Evolutionary conservation across 2,113 vertebrate species (phyloP), one percentile per base, ranked within the genome.

Genomic region (Phodopus roborovskii): DNA sequence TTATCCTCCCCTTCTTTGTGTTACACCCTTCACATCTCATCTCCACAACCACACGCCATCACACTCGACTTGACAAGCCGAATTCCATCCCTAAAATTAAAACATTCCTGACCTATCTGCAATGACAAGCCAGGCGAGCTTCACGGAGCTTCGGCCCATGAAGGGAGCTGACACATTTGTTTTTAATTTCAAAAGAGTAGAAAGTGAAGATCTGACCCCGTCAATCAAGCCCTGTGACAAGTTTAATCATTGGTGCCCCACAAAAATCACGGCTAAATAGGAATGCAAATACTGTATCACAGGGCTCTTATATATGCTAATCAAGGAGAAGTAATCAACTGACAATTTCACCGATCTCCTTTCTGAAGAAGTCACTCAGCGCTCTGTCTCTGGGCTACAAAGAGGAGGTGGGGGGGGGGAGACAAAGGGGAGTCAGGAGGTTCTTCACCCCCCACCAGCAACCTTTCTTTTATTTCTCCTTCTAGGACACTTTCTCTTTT

Each of bases 231-330:
- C 98, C 97, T n/a, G 97, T 99, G 99, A 99, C 99, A 99, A 99
- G 99, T 99, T 99, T 99, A 99, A 99, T 99, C 99, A 99, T 99
- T 98, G 99, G 99, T 99, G 99, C 99, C 99, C 99, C 99, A 99
- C 98, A 99, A 99, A 99, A 99, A 99, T 99, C 99, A 99, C 98
- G 98, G 99, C 99, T 99, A 99, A 99, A 99, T 99, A 99, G 99
- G 99, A 99, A 99, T 99, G 99, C 99, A 99, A 99, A 99, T 99
- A 99, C 99, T 99, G 99, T 99, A 99, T 99, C 99, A 98, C 98
- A 98, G 99, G 99, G 99, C 99, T 99, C 99, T 99, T 99, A 99
- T 99, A 99, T 99, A 99, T 99, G 99, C 99, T 99, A 99, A 99
- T 99, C 99, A 99, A 99, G 99, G 99, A 98, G 99, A 99, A 99